Conservation (phyloP, 2,888 invertebrate species). For the Colostygia pectinataria region DNA sequence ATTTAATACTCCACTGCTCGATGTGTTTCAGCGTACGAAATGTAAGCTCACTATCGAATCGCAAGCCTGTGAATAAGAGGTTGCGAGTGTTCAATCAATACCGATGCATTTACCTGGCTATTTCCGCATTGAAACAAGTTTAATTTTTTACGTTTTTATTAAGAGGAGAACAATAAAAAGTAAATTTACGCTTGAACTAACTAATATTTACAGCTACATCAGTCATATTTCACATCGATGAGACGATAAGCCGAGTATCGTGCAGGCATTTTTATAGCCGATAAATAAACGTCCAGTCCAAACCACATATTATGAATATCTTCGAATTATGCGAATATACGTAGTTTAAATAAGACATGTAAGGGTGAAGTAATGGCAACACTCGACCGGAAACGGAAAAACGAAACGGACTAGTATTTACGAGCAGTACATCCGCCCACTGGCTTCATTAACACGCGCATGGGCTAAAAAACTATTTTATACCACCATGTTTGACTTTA, state of each 20-base stretch:
- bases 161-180: slow-evolving; percentile 12
- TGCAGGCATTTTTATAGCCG: slow-evolving; percentile 51
- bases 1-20: slow-evolving; percentile 7
- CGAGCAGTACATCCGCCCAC: slow-evolving; percentile 73
- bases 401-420: slow-evolving; percentile 80
- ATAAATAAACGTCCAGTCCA: slow-evolving; percentile 46
- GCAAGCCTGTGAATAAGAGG: slow-evolving; percentile 7
- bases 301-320: slow-evolving; percentile 51
- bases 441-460: slow-evolving; percentile 65
- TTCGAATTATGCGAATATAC: slow-evolving; percentile 63
- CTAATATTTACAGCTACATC: slow-evolving; percentile 44
- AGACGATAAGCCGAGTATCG: slow-evolving; percentile 51
- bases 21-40: slow-evolving; percentile 7
- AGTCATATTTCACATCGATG: slow-evolving; percentile 50
- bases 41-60: slow-evolving; percentile 1
- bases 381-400: slow-evolving; percentile 76
- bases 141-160: background rate
- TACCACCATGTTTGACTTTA: slow-evolving; percentile 47
- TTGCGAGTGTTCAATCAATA: slow-evolving; percentile 8
- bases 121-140: background rate
- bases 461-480: slow-evolving; percentile 50
- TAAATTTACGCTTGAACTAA: slow-evolving; percentile 29
- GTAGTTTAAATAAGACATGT: slow-evolving; percentile 74
- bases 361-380: slow-evolving; percentile 70
- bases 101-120: background rate